Percentiles rank a stretch among this genome's conserved stretches.
These are phyloP conservation scores for Montipora efflorescens DNA, from an alignment of 64 coral and sea anemone species.

Conservation along the genomic window DNA sequence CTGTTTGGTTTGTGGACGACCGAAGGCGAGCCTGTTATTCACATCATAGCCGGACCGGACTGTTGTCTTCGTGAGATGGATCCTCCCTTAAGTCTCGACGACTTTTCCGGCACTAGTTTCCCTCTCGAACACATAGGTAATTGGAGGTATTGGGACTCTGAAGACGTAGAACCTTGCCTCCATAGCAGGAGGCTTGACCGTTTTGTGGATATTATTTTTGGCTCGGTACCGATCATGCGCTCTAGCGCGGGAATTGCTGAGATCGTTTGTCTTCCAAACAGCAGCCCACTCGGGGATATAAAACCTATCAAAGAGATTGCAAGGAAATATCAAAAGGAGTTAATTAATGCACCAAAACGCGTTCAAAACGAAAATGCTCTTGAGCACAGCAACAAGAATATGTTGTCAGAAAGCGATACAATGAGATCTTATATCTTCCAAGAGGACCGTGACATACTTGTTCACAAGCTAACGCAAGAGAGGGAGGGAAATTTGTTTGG, in stretches of 20 bases:
- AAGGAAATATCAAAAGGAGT: neutral
- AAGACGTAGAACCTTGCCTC: neutral
- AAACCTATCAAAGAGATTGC: neutral
- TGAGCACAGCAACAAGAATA: neutral
- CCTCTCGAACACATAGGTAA: neutral
- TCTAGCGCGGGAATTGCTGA: neutral
- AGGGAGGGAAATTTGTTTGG: constrained; percentile 59
- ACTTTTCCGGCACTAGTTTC: neutral
- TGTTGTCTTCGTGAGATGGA: neutral
- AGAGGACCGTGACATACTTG: constrained; percentile 18
- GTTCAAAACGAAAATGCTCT: neutral
- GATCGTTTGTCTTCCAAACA: neutral
- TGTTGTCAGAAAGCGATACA: neutral
- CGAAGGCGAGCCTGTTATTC: constrained; percentile 68
- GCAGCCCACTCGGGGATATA: neutral
- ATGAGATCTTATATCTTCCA: neutral
- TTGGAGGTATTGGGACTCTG: neutral
- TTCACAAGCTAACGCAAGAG: neutral
- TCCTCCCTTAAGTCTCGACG: neutral
- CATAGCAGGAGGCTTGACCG: neutral
- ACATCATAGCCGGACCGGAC: constrained; percentile 2
- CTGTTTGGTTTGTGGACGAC: constrained; percentile 69
- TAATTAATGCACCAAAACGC: neutral
- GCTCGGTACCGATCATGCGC: neutral
- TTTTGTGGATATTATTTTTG: neutral